phyloP scores from a whole-genome alignment of 1,140 invertebrate species.

The Grapholita molesta region DNA sequence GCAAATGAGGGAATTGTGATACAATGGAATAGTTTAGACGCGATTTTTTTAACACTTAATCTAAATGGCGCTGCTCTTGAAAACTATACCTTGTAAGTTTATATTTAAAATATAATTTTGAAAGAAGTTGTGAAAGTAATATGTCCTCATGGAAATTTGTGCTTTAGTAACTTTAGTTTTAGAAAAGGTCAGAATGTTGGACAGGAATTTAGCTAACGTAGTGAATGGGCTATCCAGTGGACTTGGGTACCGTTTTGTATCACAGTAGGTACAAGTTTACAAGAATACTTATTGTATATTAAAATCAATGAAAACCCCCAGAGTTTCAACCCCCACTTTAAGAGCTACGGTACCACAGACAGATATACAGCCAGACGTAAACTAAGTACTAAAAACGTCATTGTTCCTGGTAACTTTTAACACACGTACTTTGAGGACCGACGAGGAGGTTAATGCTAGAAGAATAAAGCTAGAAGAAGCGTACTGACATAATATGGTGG shows the following conservation, averaged over 20 bases:
- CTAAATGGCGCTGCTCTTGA: not conserved
- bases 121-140: not conserved
- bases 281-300: no score
- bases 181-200: not conserved
- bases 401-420: no score
- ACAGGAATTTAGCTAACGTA: not conserved
- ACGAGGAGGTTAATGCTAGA: no score
- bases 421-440: no score
- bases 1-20: conserved; percentile 4
- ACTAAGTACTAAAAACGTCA: no score
- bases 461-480: no score
- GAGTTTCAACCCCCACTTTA: no score
- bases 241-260: not conserved
- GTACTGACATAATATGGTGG: no score
- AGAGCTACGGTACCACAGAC: no score
- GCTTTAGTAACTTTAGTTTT: not conserved
- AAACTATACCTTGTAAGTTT: not conserved
- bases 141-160: not conserved
- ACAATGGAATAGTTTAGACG: not conserved
- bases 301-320: no score
- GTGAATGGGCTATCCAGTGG: not conserved
- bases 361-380: no score
- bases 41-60: not conserved
- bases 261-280: not conserved
- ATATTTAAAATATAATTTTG: not conserved